A percentile compares a stretch with the other conserved stretches of the same genome.
phyloP scores from a whole-genome alignment of 2,888 invertebrate species.

The Saturnia japonica region DNA sequence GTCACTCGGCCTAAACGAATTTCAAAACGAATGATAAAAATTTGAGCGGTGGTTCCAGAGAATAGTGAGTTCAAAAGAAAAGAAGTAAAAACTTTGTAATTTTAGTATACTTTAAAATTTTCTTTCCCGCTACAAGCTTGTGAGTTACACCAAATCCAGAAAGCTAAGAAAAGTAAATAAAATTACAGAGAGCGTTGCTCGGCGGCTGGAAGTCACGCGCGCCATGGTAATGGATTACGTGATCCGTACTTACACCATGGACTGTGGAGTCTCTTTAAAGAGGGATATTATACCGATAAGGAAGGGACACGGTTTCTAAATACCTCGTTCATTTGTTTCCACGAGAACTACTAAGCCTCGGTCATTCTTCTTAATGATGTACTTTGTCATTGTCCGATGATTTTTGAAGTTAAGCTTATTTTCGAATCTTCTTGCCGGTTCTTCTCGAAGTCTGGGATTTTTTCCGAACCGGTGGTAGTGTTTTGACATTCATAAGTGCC shows the following conservation, averaged over 20 bases:
- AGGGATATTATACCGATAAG: conserved; percentile 18
- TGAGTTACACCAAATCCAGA: background rate
- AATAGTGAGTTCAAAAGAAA: too few relatives aligned
- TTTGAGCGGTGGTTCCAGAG: too few relatives aligned
- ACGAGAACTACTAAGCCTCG: background rate
- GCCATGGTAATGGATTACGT: conserved; percentile 73
- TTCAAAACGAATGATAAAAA: too few relatives aligned
- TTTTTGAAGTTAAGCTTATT: background rate
- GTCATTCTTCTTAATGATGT: background rate
- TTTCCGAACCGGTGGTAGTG: too few relatives aligned
- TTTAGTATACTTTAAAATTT: background rate
- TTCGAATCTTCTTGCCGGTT: too few relatives aligned
- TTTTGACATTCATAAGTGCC: too few relatives aligned
- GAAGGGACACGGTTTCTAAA: conserved; percentile 6
- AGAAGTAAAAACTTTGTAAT: too few relatives aligned
- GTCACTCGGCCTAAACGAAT: too few relatives aligned
- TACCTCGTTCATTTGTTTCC: conserved; percentile 3
- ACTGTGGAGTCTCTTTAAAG: conserved; percentile 18
- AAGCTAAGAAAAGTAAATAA: conserved; percentile 54
- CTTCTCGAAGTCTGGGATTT: too few relatives aligned
- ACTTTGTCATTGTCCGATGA: background rate
- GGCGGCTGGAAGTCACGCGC: conserved; percentile 57
- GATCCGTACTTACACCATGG: conserved; percentile 36
- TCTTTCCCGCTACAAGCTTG: background rate
- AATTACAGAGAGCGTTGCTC: conserved; percentile 51